phyloP scores from a whole-genome alignment of 2,113 vertebrate genomes.

The Ictalurus punctatus region DNA sequence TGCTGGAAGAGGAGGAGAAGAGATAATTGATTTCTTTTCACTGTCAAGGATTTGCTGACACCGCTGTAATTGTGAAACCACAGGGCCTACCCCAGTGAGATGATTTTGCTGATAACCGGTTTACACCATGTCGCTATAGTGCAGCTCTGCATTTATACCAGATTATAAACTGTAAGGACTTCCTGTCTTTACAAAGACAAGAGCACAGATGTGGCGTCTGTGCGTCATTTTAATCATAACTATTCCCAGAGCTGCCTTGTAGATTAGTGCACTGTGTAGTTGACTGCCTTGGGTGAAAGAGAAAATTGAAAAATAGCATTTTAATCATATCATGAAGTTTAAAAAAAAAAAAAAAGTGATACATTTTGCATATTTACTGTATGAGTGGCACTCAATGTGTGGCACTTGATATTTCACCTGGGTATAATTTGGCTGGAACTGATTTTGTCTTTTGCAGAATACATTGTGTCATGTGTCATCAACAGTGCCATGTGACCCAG shows the following conservation, averaged over 20 bases:
- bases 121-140: background rate
- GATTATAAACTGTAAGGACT: conserved; percentile 11
- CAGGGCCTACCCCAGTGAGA: conserved; percentile 18
- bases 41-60: conserved; percentile 35
- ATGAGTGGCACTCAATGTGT: background rate
- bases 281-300: conserved; percentile 7
- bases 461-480: background rate
- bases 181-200: background rate
- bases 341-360: background rate
- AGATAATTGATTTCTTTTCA: conserved; percentile 37
- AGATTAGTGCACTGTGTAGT: conserved; percentile 61
- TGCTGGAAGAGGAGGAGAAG: conserved; percentile 21
- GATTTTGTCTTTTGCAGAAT: background rate
- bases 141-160: conserved; percentile 4
- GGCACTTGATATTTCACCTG: background rate
- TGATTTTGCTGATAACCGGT: conserved; percentile 16
- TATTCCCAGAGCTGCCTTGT: conserved; percentile 51
- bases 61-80: conserved; percentile 9
- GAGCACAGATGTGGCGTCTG: conserved; percentile 38
- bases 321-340: conserved; percentile 4
- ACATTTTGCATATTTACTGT: background rate
- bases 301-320: conserved; percentile 31
- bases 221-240: conserved; percentile 51
- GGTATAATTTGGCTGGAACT: background rate
- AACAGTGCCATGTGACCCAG: conserved; percentile 52